Percentiles rank a stretch among this genome's conserved stretches.
Conservation (phyloP, 2,888 invertebrate species). For the Harmothoe impar region DNA sequence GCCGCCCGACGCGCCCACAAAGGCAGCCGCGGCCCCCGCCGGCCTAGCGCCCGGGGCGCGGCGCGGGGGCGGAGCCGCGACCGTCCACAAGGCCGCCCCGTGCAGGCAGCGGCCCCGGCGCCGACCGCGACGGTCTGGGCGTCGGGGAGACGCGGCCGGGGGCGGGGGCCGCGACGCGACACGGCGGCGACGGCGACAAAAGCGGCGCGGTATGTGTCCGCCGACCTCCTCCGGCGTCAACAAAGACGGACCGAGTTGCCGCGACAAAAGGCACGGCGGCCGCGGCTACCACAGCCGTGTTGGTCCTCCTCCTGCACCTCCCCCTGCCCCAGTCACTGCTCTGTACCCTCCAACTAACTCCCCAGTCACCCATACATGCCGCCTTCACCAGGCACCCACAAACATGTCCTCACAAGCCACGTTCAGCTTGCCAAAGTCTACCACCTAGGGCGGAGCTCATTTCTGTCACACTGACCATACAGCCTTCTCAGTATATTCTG, state of each 20-base stretch:
- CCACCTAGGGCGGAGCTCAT: too few relatives aligned
- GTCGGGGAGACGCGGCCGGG: neutral
- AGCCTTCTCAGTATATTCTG: too few relatives aligned
- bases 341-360: too few relatives aligned
- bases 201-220: conserved; percentile 36
- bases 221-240: neutral
- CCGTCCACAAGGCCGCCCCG: neutral
- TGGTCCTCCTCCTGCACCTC: neutral
- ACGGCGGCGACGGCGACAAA: conserved; percentile 41
- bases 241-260: neutral
- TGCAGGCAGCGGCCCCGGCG: neutral
- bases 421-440: too few relatives aligned
- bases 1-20: neutral
- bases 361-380: too few relatives aligned
- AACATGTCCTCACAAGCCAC: too few relatives aligned
- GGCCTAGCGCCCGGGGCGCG: neutral
- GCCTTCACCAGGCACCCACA: too few relatives aligned
- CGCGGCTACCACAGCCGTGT: neutral
- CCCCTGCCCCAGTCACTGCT: too few relatives aligned
- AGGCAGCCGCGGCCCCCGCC: neutral
- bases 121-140: neutral
- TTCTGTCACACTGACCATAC: too few relatives aligned
- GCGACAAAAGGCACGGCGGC: conserved; percentile 20
- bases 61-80: conserved; percentile 17
- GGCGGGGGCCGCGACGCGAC: conserved; percentile 28